These are phyloP conservation scores for Galerucella nymphaeae DNA, from an alignment of 2,888 invertebrate genomes.

Conservation along the genomic window DNA sequence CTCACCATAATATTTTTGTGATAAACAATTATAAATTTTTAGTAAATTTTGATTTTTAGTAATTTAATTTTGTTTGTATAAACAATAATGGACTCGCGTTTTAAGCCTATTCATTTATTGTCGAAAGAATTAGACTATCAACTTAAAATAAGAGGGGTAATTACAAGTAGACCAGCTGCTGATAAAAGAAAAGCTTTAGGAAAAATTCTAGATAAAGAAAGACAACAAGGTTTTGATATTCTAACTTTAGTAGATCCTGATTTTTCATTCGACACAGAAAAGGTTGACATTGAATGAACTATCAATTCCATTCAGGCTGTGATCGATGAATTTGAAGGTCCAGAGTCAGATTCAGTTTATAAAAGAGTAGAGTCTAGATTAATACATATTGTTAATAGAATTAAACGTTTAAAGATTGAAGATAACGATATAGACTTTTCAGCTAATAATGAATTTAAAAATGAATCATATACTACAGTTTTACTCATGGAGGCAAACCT, in stretches of 20 bases:
- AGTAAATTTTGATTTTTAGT: no score
- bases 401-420: not conserved
- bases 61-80: not conserved
- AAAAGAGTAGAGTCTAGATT: not conserved
- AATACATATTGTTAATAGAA: not conserved
- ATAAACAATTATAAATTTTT: no score
- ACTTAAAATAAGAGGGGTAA: not conserved
- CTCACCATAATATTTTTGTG: no score
- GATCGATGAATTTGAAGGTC: slow-evolving; percentile 10
- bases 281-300: not conserved
- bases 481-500: slow-evolving; percentile 8
- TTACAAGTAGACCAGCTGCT: not conserved
- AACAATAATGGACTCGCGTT: not conserved
- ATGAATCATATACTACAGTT: not conserved
- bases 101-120: slow-evolving; percentile 2
- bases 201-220: slow-evolving; percentile 8
- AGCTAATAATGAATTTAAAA: slow-evolving; percentile 11
- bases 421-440: not conserved
- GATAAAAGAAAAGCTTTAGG: slow-evolving; percentile 3
- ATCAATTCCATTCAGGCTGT: not conserved
- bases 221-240: slow-evolving; percentile 8
- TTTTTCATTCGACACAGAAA: slow-evolving; percentile 1
- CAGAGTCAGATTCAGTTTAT: slow-evolving; percentile 2
- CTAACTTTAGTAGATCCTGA: not conserved
- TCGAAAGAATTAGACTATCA: slow-evolving; percentile 1